These are phyloP conservation scores for Pollachius pollachius DNA, from an alignment of 2,113 vertebrate genomes.

Conservation along the genomic window DNA sequence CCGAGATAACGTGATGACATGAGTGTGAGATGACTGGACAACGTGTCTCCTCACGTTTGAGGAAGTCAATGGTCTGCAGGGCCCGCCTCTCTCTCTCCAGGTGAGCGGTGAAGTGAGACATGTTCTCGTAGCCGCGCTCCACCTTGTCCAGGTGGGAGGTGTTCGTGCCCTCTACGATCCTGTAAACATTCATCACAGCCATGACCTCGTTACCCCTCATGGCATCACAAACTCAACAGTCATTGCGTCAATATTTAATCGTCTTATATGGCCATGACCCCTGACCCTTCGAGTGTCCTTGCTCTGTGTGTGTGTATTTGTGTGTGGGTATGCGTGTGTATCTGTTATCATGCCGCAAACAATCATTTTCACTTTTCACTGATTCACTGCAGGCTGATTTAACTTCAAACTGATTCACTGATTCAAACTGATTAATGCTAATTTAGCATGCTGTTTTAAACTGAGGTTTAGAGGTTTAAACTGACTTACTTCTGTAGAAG, in stretches of 20 bases:
- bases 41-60: conserved; percentile 74
- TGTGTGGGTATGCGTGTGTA: too few species aligned
- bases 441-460: background rate
- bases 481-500: conserved; percentile 90
- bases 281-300: background rate
- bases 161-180: conserved; percentile 83
- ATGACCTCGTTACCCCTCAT: background rate
- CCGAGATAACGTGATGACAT: too few species aligned
- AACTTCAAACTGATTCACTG: background rate
- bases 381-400: background rate
- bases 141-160: conserved; percentile 89
- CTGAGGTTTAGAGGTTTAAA: background rate
- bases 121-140: conserved; percentile 88
- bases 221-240: background rate
- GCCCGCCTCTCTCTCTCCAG: conserved; percentile 84
- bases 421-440: too few species aligned
- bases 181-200: conserved; percentile 37
- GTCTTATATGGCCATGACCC: background rate
- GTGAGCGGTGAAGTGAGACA: conserved; percentile 87
- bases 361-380: background rate
- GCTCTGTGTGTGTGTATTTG: background rate
- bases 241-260: background rate
- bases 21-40: too few species aligned
- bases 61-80: conserved; percentile 85
- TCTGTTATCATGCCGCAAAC: too few species aligned